Percentiles rank a stretch among this genome's conserved stretches.
phyloP scores from a whole-genome alignment of 2,113 vertebrate genomes.

The Phalacrocorax aristotelis region DNA sequence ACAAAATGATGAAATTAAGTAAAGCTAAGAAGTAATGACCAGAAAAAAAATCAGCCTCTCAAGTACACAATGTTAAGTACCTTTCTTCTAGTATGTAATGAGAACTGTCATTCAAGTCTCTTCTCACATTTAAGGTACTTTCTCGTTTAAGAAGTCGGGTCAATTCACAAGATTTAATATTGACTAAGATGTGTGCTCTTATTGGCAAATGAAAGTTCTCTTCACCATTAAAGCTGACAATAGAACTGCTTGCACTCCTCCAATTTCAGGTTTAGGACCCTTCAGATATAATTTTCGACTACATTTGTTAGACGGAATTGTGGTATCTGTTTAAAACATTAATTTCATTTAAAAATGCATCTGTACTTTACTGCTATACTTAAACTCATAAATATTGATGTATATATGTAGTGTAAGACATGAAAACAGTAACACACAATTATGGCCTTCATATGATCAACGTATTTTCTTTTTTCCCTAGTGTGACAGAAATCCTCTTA shows the following conservation, averaged over 20 bases:
- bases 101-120: conserved; percentile 4
- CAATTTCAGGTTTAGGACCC: not conserved
- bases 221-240: not conserved
- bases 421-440: not conserved
- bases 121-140: not conserved
- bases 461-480: not conserved
- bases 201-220: not conserved
- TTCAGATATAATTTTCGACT: not conserved
- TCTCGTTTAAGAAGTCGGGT: not conserved
- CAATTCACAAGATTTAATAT: conserved; percentile 45
- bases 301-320: not conserved
- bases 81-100: not conserved
- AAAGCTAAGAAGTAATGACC: not conserved
- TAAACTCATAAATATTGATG: not conserved
- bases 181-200: conserved; percentile 10
- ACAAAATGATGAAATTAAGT: not conserved
- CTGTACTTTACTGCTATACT: not conserved
- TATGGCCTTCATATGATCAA: not conserved
- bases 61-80: not conserved
- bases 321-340: not conserved
- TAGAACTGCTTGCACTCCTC: not conserved
- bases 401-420: not conserved
- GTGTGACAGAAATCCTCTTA: not conserved
- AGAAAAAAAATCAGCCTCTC: not conserved
- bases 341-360: not conserved